Evolutionary conservation across 2,797 vertebrate species (phyloP).

Genomic region (Simalia tracyae): DNA sequence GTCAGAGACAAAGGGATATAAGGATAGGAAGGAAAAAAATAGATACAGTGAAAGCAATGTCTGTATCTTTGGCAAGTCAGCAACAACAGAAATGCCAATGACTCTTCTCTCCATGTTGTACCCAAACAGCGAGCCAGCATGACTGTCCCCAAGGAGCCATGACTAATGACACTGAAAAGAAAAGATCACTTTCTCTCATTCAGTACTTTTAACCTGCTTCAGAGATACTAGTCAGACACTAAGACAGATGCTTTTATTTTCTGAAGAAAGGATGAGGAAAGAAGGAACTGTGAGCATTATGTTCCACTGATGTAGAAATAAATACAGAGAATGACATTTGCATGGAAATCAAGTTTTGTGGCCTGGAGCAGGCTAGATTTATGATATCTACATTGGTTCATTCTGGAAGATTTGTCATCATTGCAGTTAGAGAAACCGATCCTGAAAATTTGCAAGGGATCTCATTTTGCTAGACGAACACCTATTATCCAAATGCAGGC

Average conservation of each 20-base stretch:
- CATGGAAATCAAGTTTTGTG: conserved; percentile 25
- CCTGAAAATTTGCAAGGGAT: not conserved
- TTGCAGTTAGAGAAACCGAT: not conserved
- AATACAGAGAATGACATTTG: conserved; percentile 14
- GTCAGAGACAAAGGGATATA: not conserved
- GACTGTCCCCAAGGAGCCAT: conserved; percentile 11
- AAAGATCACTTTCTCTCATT: conserved; percentile 30
- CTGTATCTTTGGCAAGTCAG: not conserved
- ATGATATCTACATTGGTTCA: not conserved
- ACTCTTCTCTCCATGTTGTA: conserved; percentile 35
- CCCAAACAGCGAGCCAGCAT: conserved; percentile 1
- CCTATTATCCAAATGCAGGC: too few relatives aligned
- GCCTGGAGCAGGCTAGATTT: not conserved
- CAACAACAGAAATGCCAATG: conserved; percentile 7
- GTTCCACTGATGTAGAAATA: conserved; percentile 9
- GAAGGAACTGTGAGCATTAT: conserved; percentile 8
- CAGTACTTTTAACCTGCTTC: conserved; percentile 19
- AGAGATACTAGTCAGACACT: conserved; percentile 13
- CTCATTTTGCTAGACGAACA: not conserved
- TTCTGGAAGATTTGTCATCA: not conserved
- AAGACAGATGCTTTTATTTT: not conserved
- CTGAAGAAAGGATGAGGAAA: not conserved
- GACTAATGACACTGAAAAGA: conserved; percentile 42
- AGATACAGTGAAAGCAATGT: conserved; percentile 1
- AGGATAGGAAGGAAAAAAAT: not conserved